phyloP scores from a whole-genome alignment of 2,888 invertebrate species.

The Callimorpha dominula region DNA sequence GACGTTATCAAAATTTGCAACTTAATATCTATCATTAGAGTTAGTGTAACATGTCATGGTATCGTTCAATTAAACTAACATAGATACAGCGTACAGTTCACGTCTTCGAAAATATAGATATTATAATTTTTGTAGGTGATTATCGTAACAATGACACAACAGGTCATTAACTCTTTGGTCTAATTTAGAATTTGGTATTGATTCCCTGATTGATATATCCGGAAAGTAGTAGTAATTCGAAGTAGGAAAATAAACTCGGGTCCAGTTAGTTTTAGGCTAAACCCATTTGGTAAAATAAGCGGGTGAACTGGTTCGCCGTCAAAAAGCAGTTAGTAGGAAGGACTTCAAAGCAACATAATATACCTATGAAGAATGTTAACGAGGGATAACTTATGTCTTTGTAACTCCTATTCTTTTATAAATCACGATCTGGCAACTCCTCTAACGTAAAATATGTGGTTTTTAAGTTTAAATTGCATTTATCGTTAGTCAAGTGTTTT shows the following conservation, averaged over 20 bases:
- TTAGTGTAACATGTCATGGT: slow-evolving; percentile 47
- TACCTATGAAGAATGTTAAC: too few species aligned
- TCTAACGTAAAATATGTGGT: too few species aligned
- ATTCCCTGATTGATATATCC: background rate
- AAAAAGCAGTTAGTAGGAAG: too few species aligned
- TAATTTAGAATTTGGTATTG: background rate
- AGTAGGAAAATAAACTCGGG: too few species aligned
- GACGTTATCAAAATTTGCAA: slow-evolving; percentile 21
- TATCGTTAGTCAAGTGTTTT: too few species aligned
- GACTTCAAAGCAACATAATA: too few species aligned
- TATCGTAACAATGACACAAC: background rate
- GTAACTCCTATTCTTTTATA: too few species aligned
- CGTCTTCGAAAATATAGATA: slow-evolving; percentile 55
- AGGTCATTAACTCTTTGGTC: background rate
- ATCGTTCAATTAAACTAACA: slow-evolving; percentile 44
- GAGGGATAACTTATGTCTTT: too few species aligned
- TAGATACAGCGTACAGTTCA: slow-evolving; percentile 39
- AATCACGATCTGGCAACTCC: too few species aligned
- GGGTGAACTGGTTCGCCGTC: too few species aligned
- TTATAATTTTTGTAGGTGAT: background rate
- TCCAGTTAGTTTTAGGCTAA: background rate
- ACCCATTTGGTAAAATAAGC: background rate
- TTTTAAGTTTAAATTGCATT: too few species aligned
- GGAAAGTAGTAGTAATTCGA: too few species aligned
- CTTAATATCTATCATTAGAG: slow-evolving; percentile 14